phyloP scores from a whole-genome alignment of 2,797 vertebrate species.

The Parauchenoglanis punctatus region DNA sequence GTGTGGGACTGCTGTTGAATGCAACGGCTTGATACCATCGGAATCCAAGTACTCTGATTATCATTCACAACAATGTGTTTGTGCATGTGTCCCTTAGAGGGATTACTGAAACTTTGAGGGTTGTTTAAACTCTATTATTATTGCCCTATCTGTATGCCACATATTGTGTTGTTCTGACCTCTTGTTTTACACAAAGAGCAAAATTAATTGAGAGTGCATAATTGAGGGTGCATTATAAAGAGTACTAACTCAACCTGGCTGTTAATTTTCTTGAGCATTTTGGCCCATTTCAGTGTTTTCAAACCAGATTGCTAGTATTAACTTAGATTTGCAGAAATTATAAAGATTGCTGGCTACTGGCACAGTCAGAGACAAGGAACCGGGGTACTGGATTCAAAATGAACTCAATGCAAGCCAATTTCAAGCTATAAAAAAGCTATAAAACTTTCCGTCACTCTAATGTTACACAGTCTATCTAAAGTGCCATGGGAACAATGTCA shows the following conservation, averaged over 20 bases:
- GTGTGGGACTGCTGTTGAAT: conserved; percentile 9
- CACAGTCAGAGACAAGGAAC: neutral
- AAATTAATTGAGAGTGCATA: neutral
- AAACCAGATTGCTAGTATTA: neutral
- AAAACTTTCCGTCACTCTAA: neutral
- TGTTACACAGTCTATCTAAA: neutral
- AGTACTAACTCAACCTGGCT: neutral
- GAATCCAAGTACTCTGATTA: conserved; percentile 20
- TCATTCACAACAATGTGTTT: conserved; percentile 17
- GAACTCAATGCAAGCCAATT: neutral
- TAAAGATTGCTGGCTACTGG: neutral
- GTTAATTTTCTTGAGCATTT: neutral
- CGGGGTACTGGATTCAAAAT: neutral
- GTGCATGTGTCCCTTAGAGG: neutral
- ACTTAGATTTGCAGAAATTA: neutral
- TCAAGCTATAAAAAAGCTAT: neutral
- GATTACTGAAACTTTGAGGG: conserved; percentile 28
- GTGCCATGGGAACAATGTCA: neutral
- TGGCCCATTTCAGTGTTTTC: neutral
- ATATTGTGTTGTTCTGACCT: neutral
- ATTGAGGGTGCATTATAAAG: neutral
- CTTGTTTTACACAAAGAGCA: neutral
- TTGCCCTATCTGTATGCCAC: conserved; percentile 25
- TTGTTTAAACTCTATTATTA: conserved; percentile 41
- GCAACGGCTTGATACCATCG: conserved; percentile 13